These are phyloP conservation scores for Caenorhabditis wallacei DNA, from an alignment of 2,888 invertebrate species.

Conservation along the genomic window DNA sequence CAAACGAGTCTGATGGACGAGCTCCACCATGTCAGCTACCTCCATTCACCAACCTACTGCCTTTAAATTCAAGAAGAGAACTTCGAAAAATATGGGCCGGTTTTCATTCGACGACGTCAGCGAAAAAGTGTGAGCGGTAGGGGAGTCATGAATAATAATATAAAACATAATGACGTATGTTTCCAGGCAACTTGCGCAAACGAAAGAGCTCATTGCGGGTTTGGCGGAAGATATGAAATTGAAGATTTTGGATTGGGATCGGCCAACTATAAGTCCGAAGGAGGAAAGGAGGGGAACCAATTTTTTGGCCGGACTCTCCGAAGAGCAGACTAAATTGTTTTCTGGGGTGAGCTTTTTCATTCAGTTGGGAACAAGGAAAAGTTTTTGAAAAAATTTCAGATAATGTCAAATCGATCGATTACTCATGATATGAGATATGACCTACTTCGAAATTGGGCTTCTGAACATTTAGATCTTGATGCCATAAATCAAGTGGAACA, in stretches of 20 bases:
- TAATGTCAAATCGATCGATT: slow-evolving; percentile 62
- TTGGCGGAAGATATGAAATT: slow-evolving; percentile 64
- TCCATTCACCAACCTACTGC: slow-evolving; percentile 61
- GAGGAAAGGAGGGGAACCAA: slow-evolving; percentile 41
- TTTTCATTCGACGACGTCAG: slow-evolving; percentile 56
- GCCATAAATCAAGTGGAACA: slow-evolving; percentile 66
- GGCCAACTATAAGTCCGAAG: slow-evolving; percentile 17
- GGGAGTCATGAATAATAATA: neutral
- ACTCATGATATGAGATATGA: slow-evolving; percentile 55
- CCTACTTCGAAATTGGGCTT: slow-evolving; percentile 58
- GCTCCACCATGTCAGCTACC: slow-evolving; percentile 55
- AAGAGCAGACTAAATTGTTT: slow-evolving; percentile 48
- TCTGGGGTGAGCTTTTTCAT: slow-evolving; percentile 31
- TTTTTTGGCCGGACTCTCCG: slow-evolving; percentile 58
- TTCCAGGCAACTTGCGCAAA: slow-evolving; percentile 66
- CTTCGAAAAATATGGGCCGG: slow-evolving; percentile 64
- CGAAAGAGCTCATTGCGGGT: slow-evolving; percentile 56
- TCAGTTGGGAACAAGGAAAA: too few relatives aligned
- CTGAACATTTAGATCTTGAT: slow-evolving; percentile 57
- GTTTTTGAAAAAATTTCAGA: too few relatives aligned
- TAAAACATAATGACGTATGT: slow-evolving; percentile 3
- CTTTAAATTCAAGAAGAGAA: slow-evolving; percentile 62
- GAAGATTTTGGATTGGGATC: slow-evolving; percentile 60
- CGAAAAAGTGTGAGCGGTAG: slow-evolving; percentile 63
- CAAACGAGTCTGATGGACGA: slow-evolving; percentile 26